These are phyloP conservation scores for Amphipyra berbera DNA, from an alignment of 2,888 invertebrate species.

Conservation along the genomic window DNA sequence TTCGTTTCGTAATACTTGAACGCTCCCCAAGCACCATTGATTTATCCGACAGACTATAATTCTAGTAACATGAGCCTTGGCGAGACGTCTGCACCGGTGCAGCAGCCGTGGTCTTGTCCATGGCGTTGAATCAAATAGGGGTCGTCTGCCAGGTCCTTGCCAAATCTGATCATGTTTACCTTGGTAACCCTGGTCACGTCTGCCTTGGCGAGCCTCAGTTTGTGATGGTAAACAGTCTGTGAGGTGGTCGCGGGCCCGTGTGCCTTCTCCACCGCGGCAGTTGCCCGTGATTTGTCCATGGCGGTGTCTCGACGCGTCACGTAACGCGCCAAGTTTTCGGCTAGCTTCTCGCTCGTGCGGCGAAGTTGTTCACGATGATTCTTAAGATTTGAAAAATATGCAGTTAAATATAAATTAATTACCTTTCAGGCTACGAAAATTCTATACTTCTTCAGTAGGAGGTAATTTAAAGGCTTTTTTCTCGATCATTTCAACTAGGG, in stretches of 20 bases:
- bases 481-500: too few relatives aligned
- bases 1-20: too few relatives aligned
- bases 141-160: too few relatives aligned
- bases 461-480: too few relatives aligned
- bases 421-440: too few relatives aligned
- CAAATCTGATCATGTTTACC: conserved; percentile 61
- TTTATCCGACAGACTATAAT: too few relatives aligned
- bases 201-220: conserved; percentile 78
- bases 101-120: conserved; percentile 78
- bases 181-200: conserved; percentile 82
- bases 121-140: conserved; percentile 62
- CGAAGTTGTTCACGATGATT: conserved; percentile 85
- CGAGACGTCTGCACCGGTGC: conserved; percentile 79
- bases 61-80: too few relatives aligned
- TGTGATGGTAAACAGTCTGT: conserved; percentile 80
- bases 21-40: too few relatives aligned
- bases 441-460: too few relatives aligned
- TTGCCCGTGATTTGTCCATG: conserved; percentile 78
- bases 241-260: conserved; percentile 74
- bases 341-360: conserved; percentile 80
- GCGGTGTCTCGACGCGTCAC: conserved; percentile 83
- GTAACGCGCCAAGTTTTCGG: conserved; percentile 83
- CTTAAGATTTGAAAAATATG: conserved; percentile 40
- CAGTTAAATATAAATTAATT: not conserved
- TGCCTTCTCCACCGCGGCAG: conserved; percentile 79